These are phyloP conservation scores for Alethe diademata DNA, from an alignment of 2,113 vertebrate species.

Conservation along the genomic window DNA sequence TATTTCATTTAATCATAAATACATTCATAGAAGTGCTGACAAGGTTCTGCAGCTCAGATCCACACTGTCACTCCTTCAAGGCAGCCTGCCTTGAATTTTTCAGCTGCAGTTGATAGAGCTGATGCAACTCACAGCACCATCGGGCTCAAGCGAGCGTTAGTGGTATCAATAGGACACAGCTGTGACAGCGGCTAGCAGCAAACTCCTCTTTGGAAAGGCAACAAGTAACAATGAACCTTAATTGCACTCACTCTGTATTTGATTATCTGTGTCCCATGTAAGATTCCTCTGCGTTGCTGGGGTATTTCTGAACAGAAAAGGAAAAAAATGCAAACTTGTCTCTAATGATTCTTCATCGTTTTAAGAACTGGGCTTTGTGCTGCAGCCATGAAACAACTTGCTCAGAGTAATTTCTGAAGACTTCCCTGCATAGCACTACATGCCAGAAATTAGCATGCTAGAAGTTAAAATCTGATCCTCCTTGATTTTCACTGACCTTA, in stretches of 20 bases:
- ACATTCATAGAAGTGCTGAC: not conserved
- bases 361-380: not conserved
- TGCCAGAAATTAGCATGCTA: not conserved
- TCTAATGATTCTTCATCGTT: not conserved
- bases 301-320: not conserved
- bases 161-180: fast-evolving
- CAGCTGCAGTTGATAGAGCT: not conserved
- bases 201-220: not conserved
- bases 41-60: not conserved
- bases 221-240: not conserved
- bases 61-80: not conserved
- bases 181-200: not conserved
- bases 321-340: not conserved
- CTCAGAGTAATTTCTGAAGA: not conserved
- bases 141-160: not conserved
- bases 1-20: not conserved
- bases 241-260: not conserved
- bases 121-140: not conserved
- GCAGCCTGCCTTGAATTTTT: not conserved
- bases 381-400: not conserved
- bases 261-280: not conserved
- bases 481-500: not conserved
- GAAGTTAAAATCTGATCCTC: not conserved
- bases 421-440: not conserved
- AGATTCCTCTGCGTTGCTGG: not conserved